phyloP scores from a whole-genome alignment of 2,888 invertebrate species.

The Atherix ibis region DNA sequence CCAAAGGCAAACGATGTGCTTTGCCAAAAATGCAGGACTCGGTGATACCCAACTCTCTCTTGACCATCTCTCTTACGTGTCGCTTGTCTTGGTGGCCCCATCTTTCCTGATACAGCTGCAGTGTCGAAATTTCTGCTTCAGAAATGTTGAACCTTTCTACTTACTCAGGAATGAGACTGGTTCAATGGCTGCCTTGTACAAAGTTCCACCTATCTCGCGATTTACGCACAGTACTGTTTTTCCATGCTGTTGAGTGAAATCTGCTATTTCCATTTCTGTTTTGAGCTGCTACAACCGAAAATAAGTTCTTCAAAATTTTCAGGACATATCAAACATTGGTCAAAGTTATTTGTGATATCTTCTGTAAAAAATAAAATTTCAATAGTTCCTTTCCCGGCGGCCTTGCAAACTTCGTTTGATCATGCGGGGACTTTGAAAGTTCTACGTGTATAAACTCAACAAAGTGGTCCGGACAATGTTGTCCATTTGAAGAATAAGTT shows the following conservation, averaged over 20 bases:
- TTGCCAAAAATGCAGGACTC: slow-evolving; percentile 1
- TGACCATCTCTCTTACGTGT: slow-evolving; percentile 1
- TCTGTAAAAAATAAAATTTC: slow-evolving; percentile 10
- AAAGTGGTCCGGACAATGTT: background rate
- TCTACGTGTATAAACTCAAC: background rate
- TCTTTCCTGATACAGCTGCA: slow-evolving; percentile 1
- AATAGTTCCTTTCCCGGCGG: slow-evolving; percentile 11
- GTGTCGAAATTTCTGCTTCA: slow-evolving; percentile 2
- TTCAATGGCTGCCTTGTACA: slow-evolving; percentile 13
- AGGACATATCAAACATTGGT: slow-evolving; percentile 17
- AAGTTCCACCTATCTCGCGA: slow-evolving; percentile 7
- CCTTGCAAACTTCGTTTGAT: background rate
- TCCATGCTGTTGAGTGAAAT: slow-evolving; percentile 7
- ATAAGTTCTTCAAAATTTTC: slow-evolving; percentile 14
- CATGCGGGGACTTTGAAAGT: background rate
- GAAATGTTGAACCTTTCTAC: background rate
- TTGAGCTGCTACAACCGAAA: slow-evolving; percentile 15
- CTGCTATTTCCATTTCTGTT: slow-evolving; percentile 7
- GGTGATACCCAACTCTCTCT: background rate
- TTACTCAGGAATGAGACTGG: slow-evolving; percentile 6
- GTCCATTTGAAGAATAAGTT: too few relatives aligned
- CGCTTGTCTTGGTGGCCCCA: too few relatives aligned
- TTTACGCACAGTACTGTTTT: slow-evolving; percentile 5
- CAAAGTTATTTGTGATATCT: slow-evolving; percentile 11
- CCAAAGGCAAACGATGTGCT: background rate